phyloP scores from a whole-genome alignment of 2,888 invertebrate genomes.

The Xanthorhoe designata region DNA sequence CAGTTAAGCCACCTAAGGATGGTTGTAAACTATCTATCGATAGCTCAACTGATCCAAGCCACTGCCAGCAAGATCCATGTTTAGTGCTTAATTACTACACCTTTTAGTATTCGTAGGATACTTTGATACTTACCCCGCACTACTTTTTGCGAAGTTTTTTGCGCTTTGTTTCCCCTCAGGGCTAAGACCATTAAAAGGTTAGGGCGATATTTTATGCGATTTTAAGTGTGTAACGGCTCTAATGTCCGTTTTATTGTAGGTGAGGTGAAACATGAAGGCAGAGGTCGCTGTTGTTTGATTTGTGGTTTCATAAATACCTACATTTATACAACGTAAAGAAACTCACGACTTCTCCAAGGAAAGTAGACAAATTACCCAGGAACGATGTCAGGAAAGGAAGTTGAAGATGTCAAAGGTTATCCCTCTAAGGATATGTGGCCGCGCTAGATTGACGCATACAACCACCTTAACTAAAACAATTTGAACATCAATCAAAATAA shows the following conservation, averaged over 20 bases:
- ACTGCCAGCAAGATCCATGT: too few species aligned
- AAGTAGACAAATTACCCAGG: too few species aligned
- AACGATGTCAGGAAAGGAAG: too few species aligned
- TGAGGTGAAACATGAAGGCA: slow-evolving; percentile 64
- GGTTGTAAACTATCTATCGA: too few species aligned
- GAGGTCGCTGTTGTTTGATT: slow-evolving; percentile 42
- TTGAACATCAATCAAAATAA: slow-evolving; percentile 12
- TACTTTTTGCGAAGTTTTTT: slow-evolving; percentile 78
- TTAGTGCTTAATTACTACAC: slow-evolving; percentile 16
- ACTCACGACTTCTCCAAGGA: background rate
- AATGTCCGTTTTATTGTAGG: slow-evolving; percentile 72
- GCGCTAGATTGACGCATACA: too few species aligned
- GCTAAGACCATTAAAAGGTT: slow-evolving; percentile 80
- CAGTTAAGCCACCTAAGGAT: too few species aligned
- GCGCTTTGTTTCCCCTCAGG: slow-evolving; percentile 74
- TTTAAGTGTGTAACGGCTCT: slow-evolving; percentile 82
- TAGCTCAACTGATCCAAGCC: too few species aligned
- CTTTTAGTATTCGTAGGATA: slow-evolving; percentile 6
- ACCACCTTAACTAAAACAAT: too few species aligned
- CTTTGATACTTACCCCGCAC: slow-evolving; percentile 54
- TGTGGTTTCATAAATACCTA: slow-evolving; percentile 10
- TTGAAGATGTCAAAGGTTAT: too few species aligned
- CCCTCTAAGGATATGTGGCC: too few species aligned
- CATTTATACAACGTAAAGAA: background rate
- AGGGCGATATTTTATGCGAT: slow-evolving; percentile 83